Base-by-base conservation (phyloP, 2,797 vertebrate genomes). In the Anabas testudineus region DNA sequence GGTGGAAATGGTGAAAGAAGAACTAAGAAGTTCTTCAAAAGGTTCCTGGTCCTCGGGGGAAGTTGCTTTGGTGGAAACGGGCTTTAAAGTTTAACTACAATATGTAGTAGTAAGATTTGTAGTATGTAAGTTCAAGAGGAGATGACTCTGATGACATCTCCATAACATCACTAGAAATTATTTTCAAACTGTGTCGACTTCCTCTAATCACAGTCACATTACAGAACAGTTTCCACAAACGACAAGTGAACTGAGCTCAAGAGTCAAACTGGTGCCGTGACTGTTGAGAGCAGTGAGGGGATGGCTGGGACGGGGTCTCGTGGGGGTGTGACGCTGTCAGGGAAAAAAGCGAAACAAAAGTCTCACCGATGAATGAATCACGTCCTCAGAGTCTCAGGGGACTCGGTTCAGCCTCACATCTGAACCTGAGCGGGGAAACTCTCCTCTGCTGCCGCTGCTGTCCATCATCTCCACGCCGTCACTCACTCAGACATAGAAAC, bases 311-410 rank as follows among this genome's bases (percentile, higher is more conserved):
- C 0, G n/a, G 47, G 26, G 14, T 74, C 83, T 70, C 67, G 0
- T 6, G 61, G 63, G 81, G 82, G 61, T 0, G 26, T 34, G 59
- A 72, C 70, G 77, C 52, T 0, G 30, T 41, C 13, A 7, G 83
- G 71, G 60, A n/a, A n/a, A 52, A 74, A 55, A 49, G 18, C 7
- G 57, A 74, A 49, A 54, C 58, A 71, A 60, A n/a, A 34, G 60
- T 70, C 72, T 59, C 67, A 55, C 49, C 19, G 62, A 75, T 80
- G 64, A 91, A 92, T 88, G 87, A 89, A 84, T 77, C 67, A 7
- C 89, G 92, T 90, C 71, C 56, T 56, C 13, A 8, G 69, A 48
- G 63, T 84, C 87, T 80, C 84, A 6, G 34, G 83, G 69, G 83
- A 53, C 10, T 36, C 30, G 5, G 5, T 22, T 78, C 67, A 77